Evolutionary conservation across 2,888 invertebrate species (phyloP), one percentile per base, ranked within the genome.

Genomic region (Mesochorus sp.): DNA sequence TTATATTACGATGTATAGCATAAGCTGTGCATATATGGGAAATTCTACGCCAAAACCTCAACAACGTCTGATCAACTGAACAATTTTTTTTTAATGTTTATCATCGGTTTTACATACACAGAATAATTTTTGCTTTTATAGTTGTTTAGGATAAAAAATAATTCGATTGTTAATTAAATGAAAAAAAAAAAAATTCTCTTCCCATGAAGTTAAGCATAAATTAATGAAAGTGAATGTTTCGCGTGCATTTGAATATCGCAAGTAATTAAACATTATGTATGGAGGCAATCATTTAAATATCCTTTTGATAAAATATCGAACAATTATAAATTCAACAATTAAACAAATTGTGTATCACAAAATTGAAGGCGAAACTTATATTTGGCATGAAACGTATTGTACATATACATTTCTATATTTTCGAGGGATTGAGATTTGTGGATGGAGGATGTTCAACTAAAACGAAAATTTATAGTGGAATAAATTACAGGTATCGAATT

Each of bases 401-500:
- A 26, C 12, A 8, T 6, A n/a, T n/a, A 14, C 37, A 59, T 59
- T 28, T 12, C 21, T 67, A 61, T 12, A 42, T 17, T 42, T 44
- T 51, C 24, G 17, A 28, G 26, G 37, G 51, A 47, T 21, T 66
- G 68, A 26, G 53, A 26, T n/a, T 39, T 66, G 66, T 72, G 47
- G 77, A 80, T 73, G 31, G 73, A 61, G 47, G 10, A 55, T 55
- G 59, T 37, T 17, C 34, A 19, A 44, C 47, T 44, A 64, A 68
- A 79, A 82, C 84, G 39, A 44, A 72, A 82, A 86, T 86, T 84
- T 84, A 84, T 81, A 81, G 78, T 66, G 76, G 76, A 82, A 85
- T 85, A 83, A 85, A 85, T 87, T 86, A 76, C 74, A 73, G 81
- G 75, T 80, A 80, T 83, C 81, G 76, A 73, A 24, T 73, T 80